phyloP scores from a whole-genome alignment of 2,797 vertebrate genomes.

The Argentina silus region DNA sequence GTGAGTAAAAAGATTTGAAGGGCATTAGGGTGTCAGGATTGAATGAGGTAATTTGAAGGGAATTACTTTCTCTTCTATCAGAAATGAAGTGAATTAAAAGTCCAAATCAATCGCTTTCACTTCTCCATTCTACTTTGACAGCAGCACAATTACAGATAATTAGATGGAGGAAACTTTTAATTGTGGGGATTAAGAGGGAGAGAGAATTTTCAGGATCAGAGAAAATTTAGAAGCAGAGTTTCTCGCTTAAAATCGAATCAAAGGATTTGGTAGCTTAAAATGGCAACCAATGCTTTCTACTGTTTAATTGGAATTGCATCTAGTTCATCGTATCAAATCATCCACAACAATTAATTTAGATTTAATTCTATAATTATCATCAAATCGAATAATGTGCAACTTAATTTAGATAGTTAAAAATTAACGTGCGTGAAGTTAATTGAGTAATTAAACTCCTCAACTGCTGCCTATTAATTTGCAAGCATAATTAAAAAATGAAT shows the following conservation, averaged over 20 bases:
- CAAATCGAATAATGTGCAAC: conserved; percentile 99
- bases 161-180: conserved; percentile 99
- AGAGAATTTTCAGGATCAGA: conserved; percentile 95
- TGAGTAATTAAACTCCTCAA: conserved; percentile 99
- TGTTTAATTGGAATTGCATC: conserved; percentile 98
- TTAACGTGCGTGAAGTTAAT: conserved; percentile 99
- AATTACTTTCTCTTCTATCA: conserved; percentile 99
- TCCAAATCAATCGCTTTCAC: conserved; percentile 99
- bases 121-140: conserved; percentile 91
- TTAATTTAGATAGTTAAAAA: conserved; percentile 99
- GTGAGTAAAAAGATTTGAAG: conserved; percentile 98
- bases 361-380: conserved; percentile 99
- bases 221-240: conserved; percentile 90
- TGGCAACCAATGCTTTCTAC: conserved; percentile 88
- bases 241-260: conserved; percentile 96
- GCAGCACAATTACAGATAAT: conserved; percentile 99
- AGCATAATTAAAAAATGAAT: conserved; percentile 99
- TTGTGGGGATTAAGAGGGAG: conserved; percentile 97
- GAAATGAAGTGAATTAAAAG: conserved; percentile 99
- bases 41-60: conserved; percentile 99
- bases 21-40: conserved; percentile 99
- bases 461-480: conserved; percentile 99
- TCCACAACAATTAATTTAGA: conserved; percentile 99
- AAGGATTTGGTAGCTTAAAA: conserved; percentile 94
- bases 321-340: conserved; percentile 97